A percentile compares a stretch with the other conserved stretches of the same genome.
Evolutionary conservation across 2,113 vertebrate species (phyloP).

Genomic region (Vidua macroura): DNA sequence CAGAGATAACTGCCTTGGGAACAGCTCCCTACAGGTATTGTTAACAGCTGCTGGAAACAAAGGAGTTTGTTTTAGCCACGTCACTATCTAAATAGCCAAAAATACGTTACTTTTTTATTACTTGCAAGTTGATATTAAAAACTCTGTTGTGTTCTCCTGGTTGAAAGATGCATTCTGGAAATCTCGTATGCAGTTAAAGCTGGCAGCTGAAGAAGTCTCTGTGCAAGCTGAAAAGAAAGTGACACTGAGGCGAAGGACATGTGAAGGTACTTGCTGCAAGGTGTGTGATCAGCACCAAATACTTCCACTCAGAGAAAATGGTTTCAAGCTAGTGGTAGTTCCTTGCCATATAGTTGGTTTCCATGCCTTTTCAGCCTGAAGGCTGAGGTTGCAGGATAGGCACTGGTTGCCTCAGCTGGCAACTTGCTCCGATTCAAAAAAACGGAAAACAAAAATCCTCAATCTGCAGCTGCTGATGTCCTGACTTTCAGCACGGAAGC

Average conservation of each 20-base stretch:
- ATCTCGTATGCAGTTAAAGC: not conserved
- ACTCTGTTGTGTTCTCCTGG: not conserved
- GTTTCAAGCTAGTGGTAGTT: not conserved
- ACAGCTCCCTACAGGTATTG: conserved; percentile 50
- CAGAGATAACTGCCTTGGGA: conserved; percentile 61
- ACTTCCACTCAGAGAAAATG: not conserved
- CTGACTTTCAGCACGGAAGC: not conserved
- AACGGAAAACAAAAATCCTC: not conserved
- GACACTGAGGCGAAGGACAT: accelerated
- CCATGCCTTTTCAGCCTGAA: not conserved
- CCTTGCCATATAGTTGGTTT: not conserved
- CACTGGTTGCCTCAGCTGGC: not conserved
- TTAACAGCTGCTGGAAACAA: conserved; percentile 62
- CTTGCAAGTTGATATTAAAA: not conserved
- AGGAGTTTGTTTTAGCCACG: conserved; percentile 45
- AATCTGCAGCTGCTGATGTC: not conserved
- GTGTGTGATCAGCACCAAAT: accelerated
- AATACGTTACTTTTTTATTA: not conserved
- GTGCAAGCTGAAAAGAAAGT: not conserved
- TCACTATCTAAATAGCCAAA: conserved; percentile 49
- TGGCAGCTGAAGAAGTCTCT: not conserved
- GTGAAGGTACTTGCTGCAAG: not conserved
- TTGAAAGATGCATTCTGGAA: not conserved
- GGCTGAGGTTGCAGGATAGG: not conserved
- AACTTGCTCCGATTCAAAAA: not conserved